Evolutionary conservation across 2,888 invertebrate genomes (phyloP).

Genomic region (Lithophane socia): DNA sequence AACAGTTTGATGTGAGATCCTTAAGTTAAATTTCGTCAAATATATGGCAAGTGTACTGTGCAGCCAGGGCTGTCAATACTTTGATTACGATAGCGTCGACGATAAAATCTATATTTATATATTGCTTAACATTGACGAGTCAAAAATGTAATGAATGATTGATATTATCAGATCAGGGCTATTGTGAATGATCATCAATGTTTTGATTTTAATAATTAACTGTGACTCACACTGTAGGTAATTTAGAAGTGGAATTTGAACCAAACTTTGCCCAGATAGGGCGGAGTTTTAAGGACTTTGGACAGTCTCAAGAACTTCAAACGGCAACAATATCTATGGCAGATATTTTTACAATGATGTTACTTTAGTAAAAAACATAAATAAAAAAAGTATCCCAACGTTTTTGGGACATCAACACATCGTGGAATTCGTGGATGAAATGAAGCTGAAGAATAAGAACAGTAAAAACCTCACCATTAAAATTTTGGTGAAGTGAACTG

Average conservation of each 20-base stretch:
- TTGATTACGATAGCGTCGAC: constrained; percentile 37
- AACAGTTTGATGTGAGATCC: constrained; percentile 66
- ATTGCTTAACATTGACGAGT: not conserved
- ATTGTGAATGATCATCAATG: constrained; percentile 15
- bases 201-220: constrained; percentile 31
- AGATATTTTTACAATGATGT: not conserved
- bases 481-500: too few relatives aligned
- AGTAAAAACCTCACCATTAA: too few relatives aligned
- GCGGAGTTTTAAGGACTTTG: not conserved
- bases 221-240: constrained; percentile 1
- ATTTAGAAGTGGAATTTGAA: constrained; percentile 12
- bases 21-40: constrained; percentile 78
- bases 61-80: constrained; percentile 74
- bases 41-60: constrained; percentile 61
- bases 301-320: not conserved
- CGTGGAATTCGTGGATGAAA: not conserved
- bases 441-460: not conserved
- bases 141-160: constrained; percentile 1
- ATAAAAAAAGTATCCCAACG: not conserved
- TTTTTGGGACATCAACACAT: not conserved
- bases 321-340: not conserved
- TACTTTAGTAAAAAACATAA: not conserved
- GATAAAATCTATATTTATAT: constrained; percentile 23
- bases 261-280: not conserved
- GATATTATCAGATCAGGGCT: constrained; percentile 21